Evolutionary conservation across 2,888 invertebrate species (phyloP).

Genomic region (Drosophila pseudotakahashii): DNA sequence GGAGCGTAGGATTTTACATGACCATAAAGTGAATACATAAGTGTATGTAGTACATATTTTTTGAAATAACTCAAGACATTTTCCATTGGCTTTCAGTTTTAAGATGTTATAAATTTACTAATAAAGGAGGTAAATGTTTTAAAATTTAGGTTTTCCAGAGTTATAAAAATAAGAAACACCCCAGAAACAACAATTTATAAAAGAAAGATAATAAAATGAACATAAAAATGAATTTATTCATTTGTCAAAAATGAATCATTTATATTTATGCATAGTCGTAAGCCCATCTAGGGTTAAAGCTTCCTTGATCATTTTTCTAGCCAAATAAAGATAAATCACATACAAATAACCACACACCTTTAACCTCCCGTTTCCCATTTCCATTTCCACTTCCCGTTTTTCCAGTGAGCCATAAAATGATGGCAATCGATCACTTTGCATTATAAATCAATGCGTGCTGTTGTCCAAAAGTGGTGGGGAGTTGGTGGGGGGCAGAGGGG

Average conservation of each 20-base stretch:
- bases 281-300: neutral
- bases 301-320: neutral
- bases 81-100: neutral
- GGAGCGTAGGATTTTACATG: constrained; percentile 1
- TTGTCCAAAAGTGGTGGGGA: neutral
- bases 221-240: neutral
- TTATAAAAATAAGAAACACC: too few relatives aligned
- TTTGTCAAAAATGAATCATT: neutral
- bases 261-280: neutral
- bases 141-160: neutral
- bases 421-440: constrained; percentile 43
- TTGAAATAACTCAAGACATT: neutral
- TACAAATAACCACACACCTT: constrained; percentile 26
- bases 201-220: neutral
- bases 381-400: constrained; percentile 46
- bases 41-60: neutral
- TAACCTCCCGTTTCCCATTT: constrained; percentile 44
- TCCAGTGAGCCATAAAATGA: constrained; percentile 46
- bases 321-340: constrained; percentile 11
- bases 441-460: constrained; percentile 32
- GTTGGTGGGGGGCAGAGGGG: neutral
- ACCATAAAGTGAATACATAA: neutral
- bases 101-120: neutral
- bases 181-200: neutral
- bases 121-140: neutral